Evolutionary conservation across 2,888 invertebrate species (phyloP).

Genomic region (Drosophila sordidapex): DNA sequence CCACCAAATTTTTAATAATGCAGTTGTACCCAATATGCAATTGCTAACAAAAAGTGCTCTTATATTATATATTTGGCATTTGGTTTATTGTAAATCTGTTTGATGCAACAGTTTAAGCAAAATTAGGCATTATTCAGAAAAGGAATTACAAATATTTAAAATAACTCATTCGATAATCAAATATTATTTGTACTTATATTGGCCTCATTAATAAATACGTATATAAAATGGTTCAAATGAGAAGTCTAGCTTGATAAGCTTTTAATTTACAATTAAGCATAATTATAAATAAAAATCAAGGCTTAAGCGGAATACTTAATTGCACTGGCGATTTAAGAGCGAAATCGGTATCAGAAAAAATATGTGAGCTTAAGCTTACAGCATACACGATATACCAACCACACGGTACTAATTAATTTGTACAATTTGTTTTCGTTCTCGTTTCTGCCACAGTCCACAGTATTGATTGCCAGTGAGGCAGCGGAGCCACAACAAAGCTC

Average conservation of each 20-base stretch:
- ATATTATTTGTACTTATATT: background rate
- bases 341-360: background rate
- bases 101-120: constrained; percentile 1
- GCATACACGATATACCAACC: constrained; percentile 1
- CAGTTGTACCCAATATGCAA: constrained; percentile 30
- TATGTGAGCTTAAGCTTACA: constrained; percentile 17
- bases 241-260: background rate
- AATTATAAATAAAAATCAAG: background rate
- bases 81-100: background rate
- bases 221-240: background rate
- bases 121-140: background rate
- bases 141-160: background rate
- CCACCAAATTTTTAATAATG: constrained; percentile 45
- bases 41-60: constrained; percentile 8
- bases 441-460: constrained; percentile 79
- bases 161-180: background rate
- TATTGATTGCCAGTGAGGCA: constrained; percentile 86
- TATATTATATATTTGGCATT: background rate
- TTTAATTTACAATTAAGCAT: background rate
- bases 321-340: background rate
- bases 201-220: background rate
- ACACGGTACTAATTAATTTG: constrained; percentile 40
- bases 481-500: constrained; percentile 80
- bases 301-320: background rate
- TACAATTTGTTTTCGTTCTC: constrained; percentile 41